These are phyloP conservation scores for Goniozus legneri DNA, from an alignment of 1,140 invertebrate species.

Conservation along the genomic window DNA sequence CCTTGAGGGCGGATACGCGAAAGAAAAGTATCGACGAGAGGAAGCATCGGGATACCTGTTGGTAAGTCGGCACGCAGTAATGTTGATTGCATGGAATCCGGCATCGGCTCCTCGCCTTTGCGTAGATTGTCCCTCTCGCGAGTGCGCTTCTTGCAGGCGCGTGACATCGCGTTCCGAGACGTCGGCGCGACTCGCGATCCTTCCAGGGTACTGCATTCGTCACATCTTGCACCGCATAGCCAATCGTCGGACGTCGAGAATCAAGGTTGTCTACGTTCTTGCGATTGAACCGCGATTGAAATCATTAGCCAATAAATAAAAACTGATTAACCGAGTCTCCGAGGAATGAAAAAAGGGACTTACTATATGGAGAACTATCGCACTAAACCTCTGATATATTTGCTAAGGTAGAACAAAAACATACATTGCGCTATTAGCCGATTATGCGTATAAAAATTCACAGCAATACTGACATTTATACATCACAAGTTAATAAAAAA, in stretches of 20 bases:
- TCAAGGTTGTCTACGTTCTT: too few species aligned
- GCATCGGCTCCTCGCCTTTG: conserved; percentile 16
- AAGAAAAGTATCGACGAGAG: not conserved
- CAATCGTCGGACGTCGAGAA: conserved; percentile 16
- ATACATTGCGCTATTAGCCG: too few species aligned
- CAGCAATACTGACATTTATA: too few species aligned
- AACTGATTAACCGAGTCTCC: too few species aligned
- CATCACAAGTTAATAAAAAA: too few species aligned
- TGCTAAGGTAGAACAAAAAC: too few species aligned
- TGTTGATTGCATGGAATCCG: conserved; percentile 37
- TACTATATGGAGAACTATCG: too few species aligned
- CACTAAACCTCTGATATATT: too few species aligned
- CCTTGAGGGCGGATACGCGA: not conserved
- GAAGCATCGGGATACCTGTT: not conserved
- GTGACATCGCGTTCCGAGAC: conserved; percentile 13
- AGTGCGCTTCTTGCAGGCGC: conserved; percentile 19
- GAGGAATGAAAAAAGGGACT: too few species aligned
- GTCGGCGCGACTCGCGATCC: conserved; percentile 6
- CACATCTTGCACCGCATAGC: conserved; percentile 13
- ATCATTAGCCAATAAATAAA: too few species aligned
- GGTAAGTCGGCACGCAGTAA: conserved; percentile 16
- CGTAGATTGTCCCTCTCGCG: conserved; percentile 6
- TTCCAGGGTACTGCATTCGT: conserved; percentile 8
- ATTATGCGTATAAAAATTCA: too few species aligned
- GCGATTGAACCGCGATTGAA: too few species aligned